Evolutionary conservation across 2,888 invertebrate species (phyloP), one percentile per base, ranked within the genome.

Genomic region (Pristionchus maxplancki): DNA sequence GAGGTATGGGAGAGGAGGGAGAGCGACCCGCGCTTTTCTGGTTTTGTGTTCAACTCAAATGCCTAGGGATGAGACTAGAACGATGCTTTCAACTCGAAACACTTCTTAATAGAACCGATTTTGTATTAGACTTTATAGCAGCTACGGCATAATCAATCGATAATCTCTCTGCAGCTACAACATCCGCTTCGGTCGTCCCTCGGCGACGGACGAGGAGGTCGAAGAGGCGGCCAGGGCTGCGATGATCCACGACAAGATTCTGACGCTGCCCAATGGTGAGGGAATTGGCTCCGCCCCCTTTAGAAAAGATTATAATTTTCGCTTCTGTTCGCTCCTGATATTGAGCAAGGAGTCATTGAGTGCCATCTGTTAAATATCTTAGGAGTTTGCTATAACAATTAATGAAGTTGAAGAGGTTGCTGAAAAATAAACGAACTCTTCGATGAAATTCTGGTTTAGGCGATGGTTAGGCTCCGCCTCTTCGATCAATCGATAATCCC

Each of bases 201-300:
- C 96, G 24, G 97, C 98, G 0, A 95, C 96, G 0, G 96, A 97
- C 28, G 96, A 96, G 5, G 98, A 98, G 93, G 96, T 99, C 2
- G 97, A 97, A 91, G 96, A 97, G 53, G 98, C 98, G 17, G 98
- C 98, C 0, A 96, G 96, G 93, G 97, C 97, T 91, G 98, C 98
- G 0, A 98, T 98, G 94, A 98, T 99, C 92, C 98, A 99, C 94
- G 97, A 97, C 64, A 96, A 96, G 94, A 98, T 99, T 90, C 95
- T 97, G 0, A 96, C 97, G n/a, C 98, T 99, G 95, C 97, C 98
- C 0, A 97, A 97, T 90, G 96, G 95, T 91, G 50, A 28, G 71
- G 6, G 8, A 28, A n/a, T n/a, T n/a, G n/a, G 71, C 37, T 37
- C 71, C 71, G 64, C 64, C 64, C 64, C 8, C 31, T 64, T 64